Evolutionary conservation across 2,113 vertebrate species (phyloP), one percentile per base, ranked within the genome.

Genomic region (Alethe castanea): DNA sequence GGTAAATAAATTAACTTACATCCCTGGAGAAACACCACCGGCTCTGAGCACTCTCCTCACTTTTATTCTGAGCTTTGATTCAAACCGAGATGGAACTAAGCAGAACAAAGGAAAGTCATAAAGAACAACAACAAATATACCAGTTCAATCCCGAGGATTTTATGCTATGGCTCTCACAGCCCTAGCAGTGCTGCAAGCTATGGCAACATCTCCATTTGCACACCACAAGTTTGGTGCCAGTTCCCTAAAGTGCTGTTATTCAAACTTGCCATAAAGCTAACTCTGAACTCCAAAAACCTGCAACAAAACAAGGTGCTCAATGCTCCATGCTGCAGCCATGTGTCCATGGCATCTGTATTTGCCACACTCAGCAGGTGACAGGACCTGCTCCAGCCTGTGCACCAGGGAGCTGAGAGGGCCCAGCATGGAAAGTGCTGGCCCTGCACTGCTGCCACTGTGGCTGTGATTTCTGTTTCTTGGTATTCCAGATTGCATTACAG

Each of bases 241-340:
- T 56, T 92, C 33, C 53, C 48, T 18, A 2, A 64, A 45, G 26
- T 23, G 40, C 54, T 42, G 42, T 16, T 66, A 4, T 7, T 45
- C 22, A 66, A 45, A 19, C 22, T 61, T 14, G 8, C 22, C 26
- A 17, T 5, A 1, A 33, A 83, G 67, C 25, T 52, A 1, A 67
- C 23, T 52, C 1, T 44, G 8, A 19, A 31, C 11, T 50, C 25
- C 45, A 36, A 38, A 72, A 81, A 57, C 24, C 61, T 48, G 25
- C 60, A 48, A 8, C 47, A n/a, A 47, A 57, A 16, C 2, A 12
- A 62, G 79, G 70, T 31, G 24, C 31, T 33, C 38, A 8, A 28
- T 60, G 24, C 23, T 16, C 35, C 2, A 2, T 61, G 69, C 70
- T 69, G 60, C 47, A 70, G 64, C 44, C 0, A 0, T 40, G 38